Evolutionary conservation across 2,797 vertebrate species (phyloP).

Genomic region (Decapterus maruadsi): DNA sequence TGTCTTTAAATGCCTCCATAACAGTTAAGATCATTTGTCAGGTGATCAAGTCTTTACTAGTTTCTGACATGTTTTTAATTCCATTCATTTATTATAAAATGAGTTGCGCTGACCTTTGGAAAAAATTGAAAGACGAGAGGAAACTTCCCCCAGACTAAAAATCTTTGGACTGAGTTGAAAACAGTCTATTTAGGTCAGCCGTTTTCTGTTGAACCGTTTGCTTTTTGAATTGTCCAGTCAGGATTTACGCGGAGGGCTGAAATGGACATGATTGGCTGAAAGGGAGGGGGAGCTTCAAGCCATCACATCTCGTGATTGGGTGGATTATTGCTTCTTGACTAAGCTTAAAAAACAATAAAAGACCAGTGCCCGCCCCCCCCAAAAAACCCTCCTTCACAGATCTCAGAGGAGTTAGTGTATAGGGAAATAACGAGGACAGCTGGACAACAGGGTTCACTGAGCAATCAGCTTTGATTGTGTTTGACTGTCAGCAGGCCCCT

Average conservation of each 20-base stretch:
- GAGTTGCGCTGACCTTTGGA: background rate
- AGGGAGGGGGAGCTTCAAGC: constrained; percentile 29
- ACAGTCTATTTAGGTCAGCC: constrained; percentile 49
- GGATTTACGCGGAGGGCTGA: constrained; percentile 10
- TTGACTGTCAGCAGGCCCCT: constrained; percentile 59
- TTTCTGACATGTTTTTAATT: constrained; percentile 24
- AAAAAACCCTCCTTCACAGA: constrained; percentile 3
- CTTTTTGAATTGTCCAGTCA: constrained; percentile 57
- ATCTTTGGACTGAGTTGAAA: constrained; percentile 9
- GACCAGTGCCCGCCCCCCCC: constrained; percentile 6
- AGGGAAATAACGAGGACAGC: constrained; percentile 38
- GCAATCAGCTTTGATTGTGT: constrained; percentile 70
- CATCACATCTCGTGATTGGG: constrained; percentile 61
- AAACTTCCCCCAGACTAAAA: constrained; percentile 13
- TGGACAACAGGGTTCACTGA: constrained; percentile 72
- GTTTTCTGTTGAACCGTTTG: constrained; percentile 31
- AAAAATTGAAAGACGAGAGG: background rate
- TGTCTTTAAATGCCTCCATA: constrained; percentile 45
- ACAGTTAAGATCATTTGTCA: constrained; percentile 14
- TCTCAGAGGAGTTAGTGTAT: constrained; percentile 25
- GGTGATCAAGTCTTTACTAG: constrained; percentile 3
- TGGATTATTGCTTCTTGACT: constrained; percentile 64
- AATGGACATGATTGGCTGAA: constrained; percentile 55
- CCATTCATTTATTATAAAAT: constrained; percentile 13
- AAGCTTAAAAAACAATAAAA: constrained; percentile 58